Evolutionary conservation across 2,888 invertebrate species (phyloP), one percentile per base, ranked within the genome.

Genomic region (Conus canariensis): DNA sequence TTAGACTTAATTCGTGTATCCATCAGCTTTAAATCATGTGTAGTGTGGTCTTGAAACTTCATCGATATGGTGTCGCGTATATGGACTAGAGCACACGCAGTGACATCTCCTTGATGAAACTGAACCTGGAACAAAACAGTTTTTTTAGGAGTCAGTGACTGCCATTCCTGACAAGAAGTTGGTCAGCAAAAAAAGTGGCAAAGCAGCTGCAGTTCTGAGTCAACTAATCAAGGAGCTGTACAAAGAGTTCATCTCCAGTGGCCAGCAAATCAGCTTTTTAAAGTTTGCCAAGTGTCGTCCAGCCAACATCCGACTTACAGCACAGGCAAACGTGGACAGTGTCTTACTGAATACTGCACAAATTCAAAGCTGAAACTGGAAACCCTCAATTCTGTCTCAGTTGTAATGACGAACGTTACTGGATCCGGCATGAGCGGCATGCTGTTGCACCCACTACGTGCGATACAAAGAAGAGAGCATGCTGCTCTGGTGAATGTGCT

Each of bases 311-410:
- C 64, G 64, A 9, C 14, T 67, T 2, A 30, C 64, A 25, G 25
- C 25, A 64, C 86, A 86, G 60, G 19, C 86, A 16, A 60, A 86
- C 14, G 16, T 86, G 45, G 86, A 64, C 86, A 86, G 86, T 86
- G 86, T 67, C 67, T 86, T 12, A 64, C 64, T n/a, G 86, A 86
- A 25, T 86, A 67, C 67, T 60, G 86, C 86, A 83, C 83, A 56
- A 83, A 83, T n/a, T 6, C 22, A 7, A n/a, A 83, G 8, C 83
- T 83, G 56, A 83, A 83, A 59, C 5, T 83, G 58, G 22, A 22
- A 7, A 59, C 83, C 9, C 58, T 83, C 12, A 83, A 83, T 83
- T 16, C 22, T 7, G 8, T 83, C 22, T n/a, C 83, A 58, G 83
- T 58, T 22, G 58, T 19, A 12, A 30, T 30, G n/a, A 83, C 83